A percentile compares a stretch with the other conserved stretches of the same genome.
phyloP scores from a whole-genome alignment of 2,113 vertebrate genomes.

The Pedionomus torquatus region DNA sequence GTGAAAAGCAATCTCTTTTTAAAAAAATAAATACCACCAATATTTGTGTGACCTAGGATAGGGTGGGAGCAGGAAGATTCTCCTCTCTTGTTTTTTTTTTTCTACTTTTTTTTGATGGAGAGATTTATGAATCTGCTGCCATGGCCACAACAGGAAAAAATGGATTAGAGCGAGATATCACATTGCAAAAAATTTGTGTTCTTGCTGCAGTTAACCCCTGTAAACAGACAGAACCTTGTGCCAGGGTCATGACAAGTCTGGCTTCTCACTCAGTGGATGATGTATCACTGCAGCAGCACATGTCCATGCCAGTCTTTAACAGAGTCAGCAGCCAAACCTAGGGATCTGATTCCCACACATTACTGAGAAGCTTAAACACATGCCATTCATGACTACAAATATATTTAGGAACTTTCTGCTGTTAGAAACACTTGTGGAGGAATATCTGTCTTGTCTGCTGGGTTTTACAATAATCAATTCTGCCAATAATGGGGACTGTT shows the following conservation, averaged over 20 bases:
- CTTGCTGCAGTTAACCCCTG: not conserved
- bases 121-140: not conserved
- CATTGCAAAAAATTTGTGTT: constrained; percentile 49
- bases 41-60: not conserved
- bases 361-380: constrained; percentile 6
- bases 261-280: not conserved
- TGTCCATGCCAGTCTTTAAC: constrained; percentile 31
- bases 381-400: not conserved
- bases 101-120: not conserved
- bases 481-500: not conserved
- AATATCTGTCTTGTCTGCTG: not conserved
- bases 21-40: not conserved
- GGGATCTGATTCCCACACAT: constrained; percentile 25
- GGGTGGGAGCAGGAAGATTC: not conserved
- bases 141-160: not conserved
- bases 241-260: not conserved
- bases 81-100: not conserved
- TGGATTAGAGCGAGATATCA: constrained; percentile 23
- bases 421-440: not conserved
- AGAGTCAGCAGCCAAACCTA: not conserved
- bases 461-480: not conserved
- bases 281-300: not conserved
- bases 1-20: not conserved
- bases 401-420: not conserved
- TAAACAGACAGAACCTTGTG: not conserved